Conservation (phyloP, 2,797 vertebrate species). For the Borostomias antarcticus region DNA sequence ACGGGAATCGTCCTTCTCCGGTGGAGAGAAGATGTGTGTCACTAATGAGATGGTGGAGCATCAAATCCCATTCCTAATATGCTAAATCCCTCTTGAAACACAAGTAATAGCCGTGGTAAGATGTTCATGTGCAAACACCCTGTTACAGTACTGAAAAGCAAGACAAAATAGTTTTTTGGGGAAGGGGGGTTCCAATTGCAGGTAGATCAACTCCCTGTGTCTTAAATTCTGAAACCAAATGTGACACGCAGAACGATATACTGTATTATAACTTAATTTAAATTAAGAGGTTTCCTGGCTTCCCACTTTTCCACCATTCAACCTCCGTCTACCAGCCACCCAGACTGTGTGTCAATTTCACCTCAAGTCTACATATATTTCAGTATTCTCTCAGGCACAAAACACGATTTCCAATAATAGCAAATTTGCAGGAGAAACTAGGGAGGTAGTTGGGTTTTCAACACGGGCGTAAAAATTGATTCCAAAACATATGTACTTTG, state of each 20-base stretch:
- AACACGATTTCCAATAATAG: slow-evolving; percentile 14
- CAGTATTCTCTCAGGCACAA: slow-evolving; percentile 22
- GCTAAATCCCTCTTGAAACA: neutral
- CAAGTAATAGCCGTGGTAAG: slow-evolving; percentile 7
- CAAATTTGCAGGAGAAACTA: slow-evolving; percentile 2
- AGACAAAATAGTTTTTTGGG: slow-evolving; percentile 13
- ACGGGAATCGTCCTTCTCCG: slow-evolving; percentile 26
- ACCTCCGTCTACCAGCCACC: slow-evolving; percentile 17
- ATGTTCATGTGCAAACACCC: neutral
- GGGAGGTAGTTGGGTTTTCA: slow-evolving; percentile 22
- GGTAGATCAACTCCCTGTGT: too few species aligned
- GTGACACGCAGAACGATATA: neutral
- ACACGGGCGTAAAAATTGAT: slow-evolving; percentile 22
- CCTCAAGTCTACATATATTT: slow-evolving; percentile 11
- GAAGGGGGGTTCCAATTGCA: neutral
- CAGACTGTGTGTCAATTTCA: slow-evolving; percentile 7
- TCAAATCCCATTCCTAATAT: neutral
- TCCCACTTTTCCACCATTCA: neutral
- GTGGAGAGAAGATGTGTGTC: slow-evolving; percentile 6
- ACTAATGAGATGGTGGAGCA: slow-evolving; percentile 15
- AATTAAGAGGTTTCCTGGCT: neutral
- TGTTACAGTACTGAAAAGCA: slow-evolving; percentile 22
- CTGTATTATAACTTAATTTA: slow-evolving; percentile 10
- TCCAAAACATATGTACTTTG: slow-evolving; percentile 34
- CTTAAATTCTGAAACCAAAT: neutral